A percentile compares a stretch with the other conserved stretches of the same genome.
Conservation (phyloP, 2,113 vertebrate species). For the Urocolius indicus region DNA sequence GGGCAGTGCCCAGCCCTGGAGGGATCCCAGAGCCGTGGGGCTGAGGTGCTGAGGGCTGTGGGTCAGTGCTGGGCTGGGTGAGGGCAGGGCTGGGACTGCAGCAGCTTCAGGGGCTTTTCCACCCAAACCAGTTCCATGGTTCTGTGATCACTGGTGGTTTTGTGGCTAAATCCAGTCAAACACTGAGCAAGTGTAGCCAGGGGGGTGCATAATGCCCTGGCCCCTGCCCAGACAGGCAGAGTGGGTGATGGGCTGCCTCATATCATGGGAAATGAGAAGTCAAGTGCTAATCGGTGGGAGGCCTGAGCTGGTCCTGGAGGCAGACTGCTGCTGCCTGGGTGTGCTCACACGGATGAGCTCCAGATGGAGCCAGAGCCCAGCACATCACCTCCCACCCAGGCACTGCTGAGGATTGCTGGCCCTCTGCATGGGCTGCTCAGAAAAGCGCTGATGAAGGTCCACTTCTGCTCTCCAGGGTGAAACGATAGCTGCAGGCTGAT, state of each 20-base stretch:
- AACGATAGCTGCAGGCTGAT: too few relatives aligned
- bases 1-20: too few relatives aligned
- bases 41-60: too few relatives aligned
- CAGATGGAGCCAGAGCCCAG: slow-evolving; percentile 58
- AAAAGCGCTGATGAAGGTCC: not conserved
- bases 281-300: accelerated
- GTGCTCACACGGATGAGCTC: not conserved
- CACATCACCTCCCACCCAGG: not conserved
- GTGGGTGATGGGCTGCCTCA: accelerated
- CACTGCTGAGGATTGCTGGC: too few relatives aligned
- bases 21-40: too few relatives aligned
- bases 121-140: too few relatives aligned
- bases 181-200: not conserved
- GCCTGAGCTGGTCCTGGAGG: accelerated
- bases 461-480: too few relatives aligned
- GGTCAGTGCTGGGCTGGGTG: too few relatives aligned
- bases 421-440: not conserved
- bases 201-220: not conserved
- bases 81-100: too few relatives aligned
- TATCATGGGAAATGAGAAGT: not conserved
- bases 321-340: accelerated
- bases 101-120: too few relatives aligned
- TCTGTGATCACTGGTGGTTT: accelerated
- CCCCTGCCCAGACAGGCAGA: not conserved
- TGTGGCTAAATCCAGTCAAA: not conserved